Evolutionary conservation across 2,888 invertebrate genomes (phyloP).

Genomic region (Mythimna pallens): DNA sequence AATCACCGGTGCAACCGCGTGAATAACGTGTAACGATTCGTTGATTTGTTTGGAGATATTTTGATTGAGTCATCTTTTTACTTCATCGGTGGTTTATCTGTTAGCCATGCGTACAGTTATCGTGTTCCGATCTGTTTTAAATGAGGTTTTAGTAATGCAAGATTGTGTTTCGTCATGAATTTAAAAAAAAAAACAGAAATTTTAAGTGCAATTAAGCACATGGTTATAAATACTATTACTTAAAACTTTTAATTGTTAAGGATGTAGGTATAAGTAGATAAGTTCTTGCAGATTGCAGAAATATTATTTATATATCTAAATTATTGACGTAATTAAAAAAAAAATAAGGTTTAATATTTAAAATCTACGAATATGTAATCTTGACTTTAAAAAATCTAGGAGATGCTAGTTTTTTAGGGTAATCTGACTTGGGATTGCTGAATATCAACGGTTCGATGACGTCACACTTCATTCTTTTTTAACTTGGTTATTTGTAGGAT

Average conservation of each 20-base stretch:
- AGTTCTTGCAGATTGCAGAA: too few relatives aligned
- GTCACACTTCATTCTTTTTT: background rate
- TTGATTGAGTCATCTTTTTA: constrained; percentile 65
- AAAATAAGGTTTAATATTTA: background rate
- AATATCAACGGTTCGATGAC: background rate
- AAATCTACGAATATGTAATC: background rate
- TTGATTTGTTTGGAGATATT: constrained; percentile 71
- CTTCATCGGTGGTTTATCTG: constrained; percentile 42
- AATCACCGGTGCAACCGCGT: constrained; percentile 84
- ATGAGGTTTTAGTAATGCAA: constrained; percentile 8
- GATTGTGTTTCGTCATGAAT: constrained; percentile 25
- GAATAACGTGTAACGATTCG: constrained; percentile 73
- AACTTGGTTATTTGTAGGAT: background rate
- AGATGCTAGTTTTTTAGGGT: background rate
- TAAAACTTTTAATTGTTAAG: background rate
- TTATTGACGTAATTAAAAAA: background rate
- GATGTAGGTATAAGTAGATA: background rate
- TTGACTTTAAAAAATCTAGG: background rate
- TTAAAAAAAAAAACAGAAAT: constrained; percentile 30
- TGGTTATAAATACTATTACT: background rate
- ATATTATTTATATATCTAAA: too few relatives aligned
- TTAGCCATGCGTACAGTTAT: constrained; percentile 7
- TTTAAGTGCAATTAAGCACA: background rate
- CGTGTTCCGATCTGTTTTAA: constrained; percentile 27
- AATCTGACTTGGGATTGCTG: background rate